Evolutionary conservation across 2,113 vertebrate species (phyloP), one percentile per base, ranked within the genome.

Genomic region (Corydoras sp.): DNA sequence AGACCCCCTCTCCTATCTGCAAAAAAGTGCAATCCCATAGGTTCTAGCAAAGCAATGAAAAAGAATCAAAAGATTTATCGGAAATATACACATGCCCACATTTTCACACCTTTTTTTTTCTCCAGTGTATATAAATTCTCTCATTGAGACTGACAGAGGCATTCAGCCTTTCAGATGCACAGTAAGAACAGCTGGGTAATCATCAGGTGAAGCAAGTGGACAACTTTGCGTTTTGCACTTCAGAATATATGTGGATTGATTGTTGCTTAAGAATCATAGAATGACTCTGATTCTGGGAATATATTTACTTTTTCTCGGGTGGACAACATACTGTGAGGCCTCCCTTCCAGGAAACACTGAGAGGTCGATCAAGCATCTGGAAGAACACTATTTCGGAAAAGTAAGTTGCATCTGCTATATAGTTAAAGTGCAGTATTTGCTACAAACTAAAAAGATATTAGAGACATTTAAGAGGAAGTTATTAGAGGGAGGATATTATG

Each of bases 111-210:
- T 43, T 43, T 24, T 24, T 24, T 24, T 24, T 24, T 24, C 18
- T 24, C 18, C 18, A 24, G 18, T 24, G 35, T 79, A 79, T 79
- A 79, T 76, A 79, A 73, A 78, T 18, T 61, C n/a, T 69, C 67
- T 69, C 69, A 76, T 56, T 76, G 70, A 69, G 67, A 73, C 61
- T 43, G 74, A 56, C 67, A 56, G 62, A 58, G 10, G 58, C 73
- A 76, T 76, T 73, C 70, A 73, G 65, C 49, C 62, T 65, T 76
- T 58, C n/a, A 64, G 59, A 43, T 69, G 54, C 59, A 62, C 12
- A 50, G 65, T 15, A 51, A 76, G 30, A 30, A 76, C 65, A 62
- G 51, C 30, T 3, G 65, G 43, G 61, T 30, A 31, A 51, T 30
- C n/a, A 35, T 62, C 30, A 43, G 49, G 56, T 35, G 4, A n/a